A percentile compares a stretch with the other conserved stretches of the same genome.
These are phyloP conservation scores for Pogonomyrmex californicus DNA, from an alignment of 1,140 invertebrate genomes.

Conservation along the genomic window DNA sequence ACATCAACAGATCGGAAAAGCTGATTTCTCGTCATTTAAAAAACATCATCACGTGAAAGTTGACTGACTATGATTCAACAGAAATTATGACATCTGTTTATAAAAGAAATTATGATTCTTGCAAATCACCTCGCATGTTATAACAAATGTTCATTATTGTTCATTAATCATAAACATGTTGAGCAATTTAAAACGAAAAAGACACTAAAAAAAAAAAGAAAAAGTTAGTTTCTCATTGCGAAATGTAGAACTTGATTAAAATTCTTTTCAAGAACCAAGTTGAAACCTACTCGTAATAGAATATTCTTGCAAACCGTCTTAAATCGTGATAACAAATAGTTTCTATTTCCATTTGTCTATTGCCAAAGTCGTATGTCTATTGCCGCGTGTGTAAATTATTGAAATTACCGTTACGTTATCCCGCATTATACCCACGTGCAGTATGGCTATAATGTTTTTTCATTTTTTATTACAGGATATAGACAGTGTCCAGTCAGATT, in stretches of 20 bases:
- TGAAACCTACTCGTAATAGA: slow-evolving; percentile 18
- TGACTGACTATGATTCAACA: neutral
- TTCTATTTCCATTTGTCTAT: slow-evolving; percentile 6
- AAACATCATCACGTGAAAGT: neutral
- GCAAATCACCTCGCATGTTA: neutral
- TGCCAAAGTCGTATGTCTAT: neutral
- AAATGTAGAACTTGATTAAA: slow-evolving; percentile 4
- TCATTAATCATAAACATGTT: slow-evolving; percentile 21
- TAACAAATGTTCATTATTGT: neutral
- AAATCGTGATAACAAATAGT: neutral
- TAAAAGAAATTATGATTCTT: slow-evolving; percentile 3
- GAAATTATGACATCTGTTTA: neutral
- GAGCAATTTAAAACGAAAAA: neutral
- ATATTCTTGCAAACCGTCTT: neutral
- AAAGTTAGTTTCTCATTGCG: neutral
- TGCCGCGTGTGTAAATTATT: neutral
- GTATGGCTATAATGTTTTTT: slow-evolving; percentile 28
- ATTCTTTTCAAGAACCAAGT: neutral
- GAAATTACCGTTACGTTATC: neutral
- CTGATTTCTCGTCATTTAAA: neutral
- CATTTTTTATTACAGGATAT: slow-evolving; percentile 79
- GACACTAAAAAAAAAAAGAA: neutral
- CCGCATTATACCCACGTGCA: neutral
- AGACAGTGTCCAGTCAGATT: slow-evolving; percentile 87
- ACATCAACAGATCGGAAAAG: neutral